Percentiles rank a stretch among this genome's conserved stretches.
Conservation (phyloP, 2,888 invertebrate genomes). For the Rotaria sp. region DNA sequence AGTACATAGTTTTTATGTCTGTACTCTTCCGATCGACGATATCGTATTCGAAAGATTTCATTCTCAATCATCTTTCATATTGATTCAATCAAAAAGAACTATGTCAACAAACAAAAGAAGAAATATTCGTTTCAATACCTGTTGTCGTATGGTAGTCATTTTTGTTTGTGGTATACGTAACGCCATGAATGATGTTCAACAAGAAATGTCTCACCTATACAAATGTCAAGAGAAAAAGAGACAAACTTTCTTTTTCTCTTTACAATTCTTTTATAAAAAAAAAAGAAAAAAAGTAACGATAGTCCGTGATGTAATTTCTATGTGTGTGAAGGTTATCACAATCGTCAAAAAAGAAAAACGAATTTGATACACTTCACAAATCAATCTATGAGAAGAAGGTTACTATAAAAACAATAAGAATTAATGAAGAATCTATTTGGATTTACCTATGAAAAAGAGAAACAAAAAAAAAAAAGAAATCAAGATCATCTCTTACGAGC, state of each 20-base stretch:
- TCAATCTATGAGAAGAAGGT: background rate
- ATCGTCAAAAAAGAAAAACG: background rate
- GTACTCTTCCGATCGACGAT: background rate
- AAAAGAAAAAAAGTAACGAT: background rate
- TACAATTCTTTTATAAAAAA: background rate
- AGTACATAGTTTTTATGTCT: background rate
- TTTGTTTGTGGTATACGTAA: constrained; percentile 12
- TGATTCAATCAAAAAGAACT: background rate
- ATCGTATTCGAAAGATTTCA: background rate
- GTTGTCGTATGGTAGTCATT: constrained; percentile 5
- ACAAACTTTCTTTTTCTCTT: background rate
- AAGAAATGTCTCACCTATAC: constrained; percentile 11
- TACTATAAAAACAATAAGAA: background rate
- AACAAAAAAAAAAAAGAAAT: background rate
- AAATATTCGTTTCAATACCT: background rate
- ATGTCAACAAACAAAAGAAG: background rate
- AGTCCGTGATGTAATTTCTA: constrained; percentile 18
- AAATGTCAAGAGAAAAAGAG: constrained; percentile 14
- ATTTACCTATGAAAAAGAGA: background rate
- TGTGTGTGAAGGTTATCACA: constrained; percentile 1
- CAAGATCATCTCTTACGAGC: background rate
- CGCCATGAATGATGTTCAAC: constrained; percentile 18
- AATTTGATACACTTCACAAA: constrained; percentile 15
- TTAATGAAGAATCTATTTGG: background rate
- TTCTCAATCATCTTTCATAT: background rate